Evolutionary conservation across 2,888 invertebrate species (phyloP).

Genomic region (Toxonevra muliebris): DNA sequence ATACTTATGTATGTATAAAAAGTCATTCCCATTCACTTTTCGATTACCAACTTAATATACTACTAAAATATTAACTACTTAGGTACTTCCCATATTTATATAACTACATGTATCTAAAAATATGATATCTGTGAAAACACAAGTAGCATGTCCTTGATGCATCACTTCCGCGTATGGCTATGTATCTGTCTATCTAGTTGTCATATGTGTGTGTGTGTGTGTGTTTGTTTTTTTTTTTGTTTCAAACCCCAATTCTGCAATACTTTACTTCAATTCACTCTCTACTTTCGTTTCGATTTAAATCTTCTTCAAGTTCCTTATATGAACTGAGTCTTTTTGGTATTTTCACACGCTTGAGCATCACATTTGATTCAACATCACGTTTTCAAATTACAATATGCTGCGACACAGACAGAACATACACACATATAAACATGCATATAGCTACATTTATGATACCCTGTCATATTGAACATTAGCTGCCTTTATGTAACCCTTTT

Average conservation of each 20-base stretch:
- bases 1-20: too few relatives aligned
- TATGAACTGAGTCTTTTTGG: constrained; percentile 48
- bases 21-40: too few relatives aligned
- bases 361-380: constrained; percentile 64
- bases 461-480: constrained; percentile 1
- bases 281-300: not conserved
- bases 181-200: not conserved
- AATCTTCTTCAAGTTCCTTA: not conserved
- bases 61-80: too few relatives aligned
- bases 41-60: too few relatives aligned
- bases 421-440: not conserved
- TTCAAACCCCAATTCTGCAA: not conserved
- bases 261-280: not conserved
- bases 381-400: constrained; percentile 45
- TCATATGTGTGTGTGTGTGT: not conserved
- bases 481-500: constrained; percentile 1
- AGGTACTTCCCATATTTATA: too few relatives aligned
- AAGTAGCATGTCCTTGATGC: not conserved
- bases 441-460: not conserved
- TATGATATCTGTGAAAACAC: too few relatives aligned
- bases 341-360: constrained; percentile 65
- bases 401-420: not conserved
- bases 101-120: too few relatives aligned
- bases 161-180: not conserved
- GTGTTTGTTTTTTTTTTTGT: not conserved